These are phyloP conservation scores for Pollimyrus isidori DNA, from an alignment of 2,113 vertebrate species.

Conservation along the genomic window DNA sequence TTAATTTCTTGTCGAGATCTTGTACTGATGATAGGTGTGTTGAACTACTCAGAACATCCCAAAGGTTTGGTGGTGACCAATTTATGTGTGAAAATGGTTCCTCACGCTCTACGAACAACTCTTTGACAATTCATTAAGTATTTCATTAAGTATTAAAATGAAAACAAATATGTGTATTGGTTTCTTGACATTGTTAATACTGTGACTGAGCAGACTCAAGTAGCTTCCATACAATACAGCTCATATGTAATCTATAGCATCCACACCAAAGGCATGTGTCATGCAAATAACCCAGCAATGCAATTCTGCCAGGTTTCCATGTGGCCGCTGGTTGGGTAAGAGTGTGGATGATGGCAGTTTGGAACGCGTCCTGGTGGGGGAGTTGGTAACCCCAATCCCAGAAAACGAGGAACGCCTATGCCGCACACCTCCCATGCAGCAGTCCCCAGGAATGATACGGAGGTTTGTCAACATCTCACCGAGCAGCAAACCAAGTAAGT, in stretches of 20 bases:
- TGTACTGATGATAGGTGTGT: too few relatives aligned
- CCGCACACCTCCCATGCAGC: slow-evolving; percentile 91
- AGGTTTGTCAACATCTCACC: slow-evolving; percentile 94
- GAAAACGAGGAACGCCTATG: slow-evolving; percentile 87
- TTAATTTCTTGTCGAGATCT: too few relatives aligned
- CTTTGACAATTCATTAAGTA: too few relatives aligned
- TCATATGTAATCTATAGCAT: neutral
- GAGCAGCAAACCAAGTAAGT: slow-evolving; percentile 92
- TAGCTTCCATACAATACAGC: neutral
- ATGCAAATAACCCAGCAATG: neutral
- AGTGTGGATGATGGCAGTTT: slow-evolving; percentile 95
- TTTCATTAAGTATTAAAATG: neutral
- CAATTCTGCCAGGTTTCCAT: slow-evolving; percentile 75
- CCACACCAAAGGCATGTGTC: neutral
- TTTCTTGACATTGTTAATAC: neutral
- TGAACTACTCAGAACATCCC: too few relatives aligned
- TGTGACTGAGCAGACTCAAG: neutral
- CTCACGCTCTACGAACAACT: too few relatives aligned
- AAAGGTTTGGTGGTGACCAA: too few relatives aligned
- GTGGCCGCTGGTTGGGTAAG: slow-evolving; percentile 93
- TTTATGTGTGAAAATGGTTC: too few relatives aligned
- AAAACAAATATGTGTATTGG: neutral
- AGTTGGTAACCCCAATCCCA: slow-evolving; percentile 73
- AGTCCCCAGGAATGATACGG: slow-evolving; percentile 94
- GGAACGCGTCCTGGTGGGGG: slow-evolving; percentile 90